Conservation (phyloP, 2,113 vertebrate species). For the zebrafish (Danio rerio) region DNA sequence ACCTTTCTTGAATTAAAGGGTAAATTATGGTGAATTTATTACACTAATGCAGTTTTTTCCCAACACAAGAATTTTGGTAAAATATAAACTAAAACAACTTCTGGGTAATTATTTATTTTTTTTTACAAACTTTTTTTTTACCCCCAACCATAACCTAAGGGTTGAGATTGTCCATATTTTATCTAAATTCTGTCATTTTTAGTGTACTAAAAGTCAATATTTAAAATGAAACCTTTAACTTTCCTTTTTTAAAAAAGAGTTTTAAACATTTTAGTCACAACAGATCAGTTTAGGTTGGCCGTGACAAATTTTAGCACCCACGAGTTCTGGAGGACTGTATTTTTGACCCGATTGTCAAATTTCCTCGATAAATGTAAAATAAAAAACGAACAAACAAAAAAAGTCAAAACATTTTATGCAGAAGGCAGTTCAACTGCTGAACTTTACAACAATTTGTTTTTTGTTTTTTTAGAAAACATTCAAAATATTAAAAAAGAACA, state of each 20-base stretch:
- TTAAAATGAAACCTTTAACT: not conserved
- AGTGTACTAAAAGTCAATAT: not conserved
- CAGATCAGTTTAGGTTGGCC: not conserved
- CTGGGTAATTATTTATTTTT: too few species aligned
- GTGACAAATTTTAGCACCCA: conserved; percentile 25
- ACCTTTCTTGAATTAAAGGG: not conserved
- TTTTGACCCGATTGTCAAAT: conserved; percentile 55
- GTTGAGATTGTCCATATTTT: too few species aligned
- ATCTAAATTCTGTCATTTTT: too few species aligned
- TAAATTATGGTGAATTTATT: not conserved
- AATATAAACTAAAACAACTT: too few species aligned
- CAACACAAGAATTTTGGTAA: too few species aligned
- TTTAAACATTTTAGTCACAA: conserved; percentile 12
- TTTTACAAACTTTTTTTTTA: too few species aligned
- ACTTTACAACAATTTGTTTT: conserved; percentile 4
- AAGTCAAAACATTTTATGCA: not conserved
- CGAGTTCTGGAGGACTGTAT: conserved; percentile 28
- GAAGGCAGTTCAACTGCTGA: conserved; percentile 26
- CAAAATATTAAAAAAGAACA: conserved; percentile 13
- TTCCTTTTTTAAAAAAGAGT: not conserved
- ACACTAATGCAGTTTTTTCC: too few species aligned
- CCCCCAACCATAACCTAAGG: too few species aligned
- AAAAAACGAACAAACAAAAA: not conserved
- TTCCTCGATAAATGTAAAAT: conserved; percentile 17
- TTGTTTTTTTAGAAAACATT: conserved; percentile 43